Evolutionary conservation across 2,888 invertebrate species (phyloP), one percentile per base, ranked within the genome.

Genomic region (Aphodius sticticus): DNA sequence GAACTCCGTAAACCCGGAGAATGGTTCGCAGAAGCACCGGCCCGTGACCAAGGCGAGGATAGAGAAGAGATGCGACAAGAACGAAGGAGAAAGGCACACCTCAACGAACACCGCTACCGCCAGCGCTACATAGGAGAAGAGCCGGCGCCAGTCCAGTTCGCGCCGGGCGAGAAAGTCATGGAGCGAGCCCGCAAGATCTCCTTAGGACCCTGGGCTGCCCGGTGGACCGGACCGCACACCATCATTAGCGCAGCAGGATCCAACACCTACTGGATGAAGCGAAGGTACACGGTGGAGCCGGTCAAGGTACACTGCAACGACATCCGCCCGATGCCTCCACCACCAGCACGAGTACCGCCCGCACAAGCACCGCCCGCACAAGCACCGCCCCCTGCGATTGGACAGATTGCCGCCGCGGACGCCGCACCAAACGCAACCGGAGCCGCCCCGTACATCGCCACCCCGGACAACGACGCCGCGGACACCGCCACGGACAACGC

Each of bases 291-390:
- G 1, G 37, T 14, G 12, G 35, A 14, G 1, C 79, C 76, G 14
- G 26, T 36, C 5, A 78, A 78, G 35, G 3, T 78, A 0, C 75
- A 78, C 69, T 9, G 74, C 75, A 75, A 78, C 78, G 69, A 78
- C 26, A 15, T 78, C 3, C 78, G 75, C 1, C 69, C 26, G n/a
- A 35, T 35, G n/a, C 77, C 77, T n/a, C n/a, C n/a, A n/a, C n/a
- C n/a, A n/a, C n/a, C n/a, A n/a, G n/a, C n/a, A n/a, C n/a, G n/a
- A n/a, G n/a, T n/a, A n/a, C n/a, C n/a, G n/a, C n/a, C n/a, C n/a
- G n/a, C n/a, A n/a, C n/a, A n/a, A n/a, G n/a, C n/a, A n/a, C n/a
- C n/a, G n/a, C n/a, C n/a, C n/a, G n/a, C n/a, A n/a, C n/a, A n/a
- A n/a, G n/a, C n/a, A n/a, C n/a, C n/a, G n/a, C n/a, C n/a, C n/a